Evolutionary conservation across 2,888 invertebrate genomes (phyloP).

Genomic region (Saturnia pavonia): DNA sequence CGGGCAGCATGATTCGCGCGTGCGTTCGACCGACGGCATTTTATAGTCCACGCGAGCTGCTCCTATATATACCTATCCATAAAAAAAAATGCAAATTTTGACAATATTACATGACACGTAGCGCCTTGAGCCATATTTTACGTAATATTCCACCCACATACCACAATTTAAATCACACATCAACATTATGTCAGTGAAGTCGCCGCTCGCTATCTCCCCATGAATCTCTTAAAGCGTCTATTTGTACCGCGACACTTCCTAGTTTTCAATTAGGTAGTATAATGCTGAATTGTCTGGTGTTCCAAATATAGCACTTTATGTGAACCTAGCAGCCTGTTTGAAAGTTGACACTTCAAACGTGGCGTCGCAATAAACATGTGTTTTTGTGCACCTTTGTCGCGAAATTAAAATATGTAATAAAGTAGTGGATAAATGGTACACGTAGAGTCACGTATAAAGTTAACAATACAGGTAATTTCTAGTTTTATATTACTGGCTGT

Average conservation of each 20-base stretch:
- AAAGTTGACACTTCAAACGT: conserved; percentile 4
- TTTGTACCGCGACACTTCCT: conserved; percentile 26
- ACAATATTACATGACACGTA: conserved; percentile 15
- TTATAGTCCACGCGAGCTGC: too few species aligned
- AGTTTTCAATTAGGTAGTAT: conserved; percentile 27
- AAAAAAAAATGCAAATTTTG: not conserved
- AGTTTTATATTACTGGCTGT: not conserved
- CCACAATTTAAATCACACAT: conserved; percentile 14
- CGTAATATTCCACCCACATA: conserved; percentile 20
- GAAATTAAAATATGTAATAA: not conserved
- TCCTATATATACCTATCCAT: not conserved
- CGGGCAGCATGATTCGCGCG: too few species aligned
- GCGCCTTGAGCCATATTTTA: not conserved
- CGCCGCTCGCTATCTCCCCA: conserved; percentile 15
- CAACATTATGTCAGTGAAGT: conserved; percentile 11
- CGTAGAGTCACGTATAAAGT: not conserved
- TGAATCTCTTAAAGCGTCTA: conserved; percentile 14
- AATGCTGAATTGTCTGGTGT: not conserved
- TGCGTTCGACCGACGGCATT: too few species aligned
- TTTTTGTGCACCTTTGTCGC: not conserved
- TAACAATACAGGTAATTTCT: not conserved
- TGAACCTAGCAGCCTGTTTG: not conserved
- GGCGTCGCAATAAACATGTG: not conserved
- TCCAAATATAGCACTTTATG: conserved; percentile 1
- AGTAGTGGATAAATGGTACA: not conserved